Percentiles rank a stretch among this genome's conserved stretches.
phyloP scores from a whole-genome alignment of 2,113 vertebrate genomes.

The Megaceryle torquata region DNA sequence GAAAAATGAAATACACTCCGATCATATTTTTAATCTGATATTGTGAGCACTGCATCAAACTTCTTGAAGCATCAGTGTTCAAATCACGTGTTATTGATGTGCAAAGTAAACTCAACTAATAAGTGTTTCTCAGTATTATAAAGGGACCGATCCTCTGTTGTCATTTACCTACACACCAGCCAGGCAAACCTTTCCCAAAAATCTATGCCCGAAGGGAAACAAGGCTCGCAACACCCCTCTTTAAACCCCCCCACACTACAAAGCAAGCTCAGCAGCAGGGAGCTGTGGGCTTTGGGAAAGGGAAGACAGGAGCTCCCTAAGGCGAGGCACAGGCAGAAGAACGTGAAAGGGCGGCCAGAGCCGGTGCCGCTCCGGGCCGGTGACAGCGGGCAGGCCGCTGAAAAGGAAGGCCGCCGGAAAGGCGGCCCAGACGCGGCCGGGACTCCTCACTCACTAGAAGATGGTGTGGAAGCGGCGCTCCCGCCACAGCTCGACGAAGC shows the following conservation, averaged over 20 bases:
- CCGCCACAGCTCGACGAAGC: slow-evolving; percentile 84
- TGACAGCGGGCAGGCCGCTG: not conserved
- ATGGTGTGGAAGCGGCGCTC: slow-evolving; percentile 84
- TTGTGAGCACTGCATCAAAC: accelerated
- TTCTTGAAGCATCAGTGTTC: accelerated
- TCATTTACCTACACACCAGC: accelerated
- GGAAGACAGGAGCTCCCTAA: not conserved
- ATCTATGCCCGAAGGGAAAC: not conserved
- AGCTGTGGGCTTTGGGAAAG: not conserved
- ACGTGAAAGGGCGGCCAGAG: not conserved
- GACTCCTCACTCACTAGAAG: slow-evolving; percentile 78
- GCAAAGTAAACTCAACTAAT: accelerated
- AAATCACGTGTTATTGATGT: accelerated
- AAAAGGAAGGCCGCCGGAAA: not conserved
- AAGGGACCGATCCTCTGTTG: accelerated
- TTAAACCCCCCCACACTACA: accelerated
- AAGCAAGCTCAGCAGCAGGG: not conserved
- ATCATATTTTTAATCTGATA: not conserved
- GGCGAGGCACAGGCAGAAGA: too few relatives aligned
- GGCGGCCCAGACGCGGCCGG: not conserved
- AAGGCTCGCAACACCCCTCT: accelerated
- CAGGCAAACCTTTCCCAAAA: not conserved
- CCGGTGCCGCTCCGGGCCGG: not conserved
- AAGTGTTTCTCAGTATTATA: accelerated
- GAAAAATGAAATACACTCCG: accelerated